A percentile compares a stretch with the other conserved stretches of the same genome.
phyloP scores from a whole-genome alignment of 2,113 vertebrate genomes.

The Corydoras maculifer region DNA sequence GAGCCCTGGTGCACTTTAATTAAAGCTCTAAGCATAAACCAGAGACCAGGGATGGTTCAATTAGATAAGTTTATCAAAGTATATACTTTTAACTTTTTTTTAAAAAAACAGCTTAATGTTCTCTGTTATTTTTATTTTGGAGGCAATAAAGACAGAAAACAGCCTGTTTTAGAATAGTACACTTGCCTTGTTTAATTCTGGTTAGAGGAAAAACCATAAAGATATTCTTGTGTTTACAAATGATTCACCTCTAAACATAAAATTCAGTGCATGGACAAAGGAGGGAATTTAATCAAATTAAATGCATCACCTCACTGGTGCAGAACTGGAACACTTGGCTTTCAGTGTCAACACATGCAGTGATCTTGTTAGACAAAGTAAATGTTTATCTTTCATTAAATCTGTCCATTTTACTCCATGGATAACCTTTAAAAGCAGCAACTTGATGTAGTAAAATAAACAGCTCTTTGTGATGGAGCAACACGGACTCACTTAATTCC shows the following conservation, averaged over 20 bases:
- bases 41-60: not conserved
- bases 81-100: no score
- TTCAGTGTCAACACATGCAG: constrained; percentile 4
- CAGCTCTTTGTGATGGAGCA: constrained; percentile 11
- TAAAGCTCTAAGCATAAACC: constrained; percentile 43
- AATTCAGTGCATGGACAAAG: not conserved
- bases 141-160: no score
- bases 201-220: no score
- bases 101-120: no score
- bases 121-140: no score
- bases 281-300: constrained; percentile 5
- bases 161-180: no score
- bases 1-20: constrained; percentile 46
- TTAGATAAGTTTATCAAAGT: not conserved
- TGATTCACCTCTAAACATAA: no score
- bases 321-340: not conserved
- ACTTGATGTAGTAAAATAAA: constrained; percentile 34
- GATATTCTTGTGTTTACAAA: no score
- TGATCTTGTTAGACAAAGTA: constrained; percentile 30
- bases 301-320: constrained; percentile 1
- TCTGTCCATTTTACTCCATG: constrained; percentile 17
- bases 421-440: constrained; percentile 24
- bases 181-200: no score
- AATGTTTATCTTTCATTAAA: constrained; percentile 40
- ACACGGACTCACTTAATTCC: constrained; percentile 6